Base-by-base conservation (phyloP, 2,113 vertebrate genomes). In the Aviceda subcristata region DNA sequence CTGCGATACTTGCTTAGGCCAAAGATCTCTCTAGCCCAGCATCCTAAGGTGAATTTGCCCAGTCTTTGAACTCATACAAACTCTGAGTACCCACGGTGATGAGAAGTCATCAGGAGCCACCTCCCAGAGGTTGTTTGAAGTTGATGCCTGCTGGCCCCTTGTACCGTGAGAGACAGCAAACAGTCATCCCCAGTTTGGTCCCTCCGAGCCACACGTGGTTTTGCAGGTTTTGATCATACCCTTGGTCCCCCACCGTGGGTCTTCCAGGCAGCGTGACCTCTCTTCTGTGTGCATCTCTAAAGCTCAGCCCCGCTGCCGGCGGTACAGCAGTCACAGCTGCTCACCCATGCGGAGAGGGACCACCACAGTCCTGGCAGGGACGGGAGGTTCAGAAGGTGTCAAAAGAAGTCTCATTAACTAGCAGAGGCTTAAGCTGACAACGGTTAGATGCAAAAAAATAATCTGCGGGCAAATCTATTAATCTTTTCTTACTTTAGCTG, bases 211-310 rank as follows among this genome's bases (percentile, higher is more conserved):
- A 75, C 53, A 72, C 0, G 0, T 64, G 51, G 29, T 45, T 86
- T 67, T 88, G 45, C 38, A 79, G 57, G 66, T 92, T 94, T 95
- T 95, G 71, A 94, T 92, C 91, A 91, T 30, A 55, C 13, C 24
- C 53, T 83, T 5, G 9, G 9, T 10, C 16, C 15, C 50, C 26
- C 48, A n/a, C 16, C 66, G n/a, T 6, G 8, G 2, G 34, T 91
- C 46, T 72, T 79, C 83, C 57, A 76, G 79, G 39, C 75, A 96
- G 48, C 0, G 0, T 38, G 77, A 85, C 68, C 45, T 56, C 27
- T 72, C 26, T 74, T 90, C 41, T 67, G 45, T 57, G 55, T 22
- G 38, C 50, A 46, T 1, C 43, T 71, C 71, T 55, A 59, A 71
- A 72, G 75, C 75, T 83, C 51, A 90, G 73, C 66, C 27, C 77